These are phyloP conservation scores for Ammodramus savannarum DNA, from an alignment of 2,113 vertebrate genomes.

Conservation along the genomic window DNA sequence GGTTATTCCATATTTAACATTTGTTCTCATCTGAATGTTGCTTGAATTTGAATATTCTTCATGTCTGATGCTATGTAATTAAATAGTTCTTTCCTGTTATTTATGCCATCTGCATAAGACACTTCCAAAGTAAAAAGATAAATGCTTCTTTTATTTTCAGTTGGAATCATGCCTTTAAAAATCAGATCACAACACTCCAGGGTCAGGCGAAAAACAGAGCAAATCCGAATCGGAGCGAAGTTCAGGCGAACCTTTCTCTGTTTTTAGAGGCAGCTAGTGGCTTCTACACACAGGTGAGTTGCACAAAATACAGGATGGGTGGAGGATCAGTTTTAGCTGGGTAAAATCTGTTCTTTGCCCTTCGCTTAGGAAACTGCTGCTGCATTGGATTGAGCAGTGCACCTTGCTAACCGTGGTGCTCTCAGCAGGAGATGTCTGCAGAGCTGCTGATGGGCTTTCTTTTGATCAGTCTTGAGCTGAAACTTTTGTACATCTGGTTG, in stretches of 20 bases:
- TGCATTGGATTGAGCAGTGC: neutral
- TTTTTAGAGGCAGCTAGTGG: slow-evolving; percentile 98
- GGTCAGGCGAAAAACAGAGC: slow-evolving; percentile 98
- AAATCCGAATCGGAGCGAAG: slow-evolving; percentile 97
- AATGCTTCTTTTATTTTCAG: slow-evolving; percentile 73
- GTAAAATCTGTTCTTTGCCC: neutral
- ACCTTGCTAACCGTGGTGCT: neutral
- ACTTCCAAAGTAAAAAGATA: slow-evolving; percentile 48
- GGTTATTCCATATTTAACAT: neutral
- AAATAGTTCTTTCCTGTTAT: slow-evolving; percentile 51
- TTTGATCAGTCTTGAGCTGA: neutral
- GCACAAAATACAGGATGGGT: neutral
- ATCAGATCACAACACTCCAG: slow-evolving; percentile 98
- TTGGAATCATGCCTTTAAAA: slow-evolving; percentile 99
- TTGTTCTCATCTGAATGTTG: neutral
- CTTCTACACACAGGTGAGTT: slow-evolving; percentile 96
- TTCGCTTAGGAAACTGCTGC: neutral
- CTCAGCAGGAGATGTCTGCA: neutral
- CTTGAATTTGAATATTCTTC: neutral
- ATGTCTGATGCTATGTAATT: slow-evolving; percentile 20
- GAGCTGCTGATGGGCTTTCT: neutral
- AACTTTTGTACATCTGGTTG: neutral
- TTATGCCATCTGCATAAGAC: slow-evolving; percentile 23
- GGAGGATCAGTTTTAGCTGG: neutral
- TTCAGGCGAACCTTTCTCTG: slow-evolving; percentile 96